A percentile compares a stretch with the other conserved stretches of the same genome.
phyloP scores from a whole-genome alignment of 2,888 invertebrate species.

The Microctonus aethiopoides region DNA sequence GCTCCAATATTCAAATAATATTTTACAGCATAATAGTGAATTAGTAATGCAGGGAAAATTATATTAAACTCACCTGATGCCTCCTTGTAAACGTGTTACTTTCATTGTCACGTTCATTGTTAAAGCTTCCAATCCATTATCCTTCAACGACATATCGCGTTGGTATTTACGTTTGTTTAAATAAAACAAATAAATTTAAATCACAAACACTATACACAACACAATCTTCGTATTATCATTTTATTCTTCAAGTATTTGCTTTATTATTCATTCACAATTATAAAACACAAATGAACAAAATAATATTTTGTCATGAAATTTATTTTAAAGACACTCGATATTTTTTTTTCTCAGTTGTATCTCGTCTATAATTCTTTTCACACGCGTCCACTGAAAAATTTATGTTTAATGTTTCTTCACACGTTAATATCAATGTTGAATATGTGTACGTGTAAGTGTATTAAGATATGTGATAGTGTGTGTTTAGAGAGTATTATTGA shows the following conservation, averaged over 20 bases:
- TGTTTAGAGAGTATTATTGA: background rate
- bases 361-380: background rate
- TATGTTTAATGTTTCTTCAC: conserved; percentile 4
- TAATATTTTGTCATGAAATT: background rate
- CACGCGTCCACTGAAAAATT: background rate
- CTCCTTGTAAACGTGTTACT: background rate
- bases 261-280: background rate
- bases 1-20: no score
- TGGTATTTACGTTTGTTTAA: background rate
- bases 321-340: background rate
- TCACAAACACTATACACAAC: conserved; percentile 20
- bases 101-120: conserved; percentile 24
- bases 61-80: conserved; percentile 20
- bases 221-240: conserved; percentile 23
- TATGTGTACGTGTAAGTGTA: conserved; percentile 8
- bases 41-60: background rate
- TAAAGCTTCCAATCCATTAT: conserved; percentile 29
- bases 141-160: conserved; percentile 27
- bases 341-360: background rate
- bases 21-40: no score
- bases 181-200: conserved; percentile 11
- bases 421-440: conserved; percentile 26
- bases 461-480: conserved; percentile 2
- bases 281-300: background rate
- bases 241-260: conserved; percentile 7